These are phyloP conservation scores for Meloidogyne chitwoodi DNA, from an alignment of 1,140 invertebrate genomes.

Conservation along the genomic window DNA sequence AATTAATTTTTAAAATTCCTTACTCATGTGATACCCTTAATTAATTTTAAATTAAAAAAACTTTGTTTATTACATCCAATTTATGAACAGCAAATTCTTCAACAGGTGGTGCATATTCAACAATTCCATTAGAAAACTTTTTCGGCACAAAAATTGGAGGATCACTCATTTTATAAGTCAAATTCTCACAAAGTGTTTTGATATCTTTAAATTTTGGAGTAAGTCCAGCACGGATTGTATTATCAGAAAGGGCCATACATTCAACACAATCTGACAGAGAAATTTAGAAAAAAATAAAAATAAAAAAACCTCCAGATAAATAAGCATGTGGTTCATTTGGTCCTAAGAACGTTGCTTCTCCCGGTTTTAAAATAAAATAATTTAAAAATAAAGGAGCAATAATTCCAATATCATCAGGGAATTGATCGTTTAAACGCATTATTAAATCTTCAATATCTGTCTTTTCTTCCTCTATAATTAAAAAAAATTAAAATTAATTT, in stretches of 20 bases:
- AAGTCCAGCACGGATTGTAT: slow-evolving; percentile 89
- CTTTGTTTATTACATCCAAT: slow-evolving; percentile 64
- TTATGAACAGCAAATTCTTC: slow-evolving; percentile 81
- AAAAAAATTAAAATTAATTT: not conserved
- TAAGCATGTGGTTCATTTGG: slow-evolving; percentile 95
- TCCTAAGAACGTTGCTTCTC: slow-evolving; percentile 84
- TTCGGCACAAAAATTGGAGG: slow-evolving; percentile 70
- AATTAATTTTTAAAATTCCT: too few species aligned
- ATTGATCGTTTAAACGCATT: not conserved
- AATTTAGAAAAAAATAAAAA: not conserved
- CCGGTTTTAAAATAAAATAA: slow-evolving; percentile 75
- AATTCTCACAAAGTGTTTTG: slow-evolving; percentile 74
- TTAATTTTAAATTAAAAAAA: not conserved
- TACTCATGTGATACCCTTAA: too few species aligned
- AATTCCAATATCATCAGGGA: slow-evolving; percentile 68
- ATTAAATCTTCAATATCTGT: not conserved
- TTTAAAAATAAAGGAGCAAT: slow-evolving; percentile 90
- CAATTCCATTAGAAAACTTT: slow-evolving; percentile 69
- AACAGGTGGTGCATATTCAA: slow-evolving; percentile 77
- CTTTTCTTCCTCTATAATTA: not conserved
- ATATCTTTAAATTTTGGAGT: slow-evolving; percentile 94
- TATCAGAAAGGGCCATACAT: slow-evolving; percentile 97
- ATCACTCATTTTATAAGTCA: slow-evolving; percentile 73
- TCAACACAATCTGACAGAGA: slow-evolving; percentile 84
- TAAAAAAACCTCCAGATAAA: slow-evolving; percentile 75